These are phyloP conservation scores for Graphium colonna DNA, from an alignment of 2,888 invertebrate genomes.

Conservation along the genomic window DNA sequence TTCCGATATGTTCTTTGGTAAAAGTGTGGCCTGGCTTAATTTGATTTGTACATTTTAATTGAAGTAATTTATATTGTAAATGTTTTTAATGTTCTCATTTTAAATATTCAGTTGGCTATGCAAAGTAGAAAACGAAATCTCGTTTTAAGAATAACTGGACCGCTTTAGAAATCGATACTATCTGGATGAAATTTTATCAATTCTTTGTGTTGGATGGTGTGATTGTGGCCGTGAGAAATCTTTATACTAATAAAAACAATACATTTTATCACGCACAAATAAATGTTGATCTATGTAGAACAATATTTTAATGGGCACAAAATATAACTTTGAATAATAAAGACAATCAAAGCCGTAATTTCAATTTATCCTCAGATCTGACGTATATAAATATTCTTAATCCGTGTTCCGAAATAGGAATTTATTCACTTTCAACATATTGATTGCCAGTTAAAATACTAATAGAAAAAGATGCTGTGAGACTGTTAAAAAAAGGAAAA, in stretches of 20 bases:
- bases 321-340: background rate
- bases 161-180: conserved; percentile 13
- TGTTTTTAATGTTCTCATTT: background rate
- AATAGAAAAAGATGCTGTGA: no score
- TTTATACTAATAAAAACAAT: conserved; percentile 5
- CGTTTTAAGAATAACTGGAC: background rate
- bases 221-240: conserved; percentile 10
- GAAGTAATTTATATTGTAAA: background rate
- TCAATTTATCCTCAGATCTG: background rate
- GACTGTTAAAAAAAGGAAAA: no score
- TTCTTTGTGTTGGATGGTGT: background rate
- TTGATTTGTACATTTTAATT: no score
- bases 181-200: conserved; percentile 3
- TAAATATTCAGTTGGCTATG: background rate
- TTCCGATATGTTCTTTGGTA: no score
- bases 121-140: background rate
- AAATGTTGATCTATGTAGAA: background rate
- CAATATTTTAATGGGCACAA: background rate
- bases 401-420: background rate
- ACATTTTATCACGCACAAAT: background rate
- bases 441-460: no score
- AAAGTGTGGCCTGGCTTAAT: no score
- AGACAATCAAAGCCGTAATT: background rate
- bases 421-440: no score
- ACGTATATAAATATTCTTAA: background rate